phyloP scores from a whole-genome alignment of 1,140 invertebrate species.

The Trichomalopsis sarcophagae region DNA sequence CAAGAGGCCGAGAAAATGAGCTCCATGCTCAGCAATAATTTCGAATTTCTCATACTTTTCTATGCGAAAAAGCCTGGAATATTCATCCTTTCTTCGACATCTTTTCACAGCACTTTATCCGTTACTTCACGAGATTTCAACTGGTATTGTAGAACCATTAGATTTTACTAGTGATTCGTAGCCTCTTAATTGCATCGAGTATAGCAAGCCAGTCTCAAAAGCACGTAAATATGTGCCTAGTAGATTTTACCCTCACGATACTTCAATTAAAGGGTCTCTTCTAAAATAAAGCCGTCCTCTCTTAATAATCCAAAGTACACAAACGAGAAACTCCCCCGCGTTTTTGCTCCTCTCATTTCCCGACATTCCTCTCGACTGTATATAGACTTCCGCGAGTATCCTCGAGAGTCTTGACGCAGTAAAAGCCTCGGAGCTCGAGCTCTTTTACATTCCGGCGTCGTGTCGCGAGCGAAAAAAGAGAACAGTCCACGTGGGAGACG shows the following conservation, averaged over 20 bases:
- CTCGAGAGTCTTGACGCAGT: neutral
- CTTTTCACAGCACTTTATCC: too few relatives aligned
- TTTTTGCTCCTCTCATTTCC: neutral
- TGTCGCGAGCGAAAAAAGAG: neutral
- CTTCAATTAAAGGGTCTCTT: too few relatives aligned
- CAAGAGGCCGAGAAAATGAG: neutral
- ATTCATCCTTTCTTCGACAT: too few relatives aligned
- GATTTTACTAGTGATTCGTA: neutral
- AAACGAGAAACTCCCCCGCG: too few relatives aligned
- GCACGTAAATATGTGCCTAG: too few relatives aligned
- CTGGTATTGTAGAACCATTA: too few relatives aligned
- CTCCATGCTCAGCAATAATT: neutral
- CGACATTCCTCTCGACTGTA: too few relatives aligned
- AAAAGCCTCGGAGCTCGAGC: neutral
- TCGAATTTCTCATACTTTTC: conserved; percentile 4
- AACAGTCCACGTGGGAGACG: neutral
- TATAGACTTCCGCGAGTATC: neutral
- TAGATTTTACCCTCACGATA: neutral
- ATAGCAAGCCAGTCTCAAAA: too few relatives aligned
- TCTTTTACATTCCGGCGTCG: neutral
- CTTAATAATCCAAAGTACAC: too few relatives aligned
- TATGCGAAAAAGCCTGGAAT: neutral
- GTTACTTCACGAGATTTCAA: too few relatives aligned
- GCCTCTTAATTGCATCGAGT: too few relatives aligned
- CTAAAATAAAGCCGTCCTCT: too few relatives aligned